Evolutionary conservation across 2,797 vertebrate species (phyloP), one percentile per base, ranked within the genome.

Genomic region (Octomys mimax): DNA sequence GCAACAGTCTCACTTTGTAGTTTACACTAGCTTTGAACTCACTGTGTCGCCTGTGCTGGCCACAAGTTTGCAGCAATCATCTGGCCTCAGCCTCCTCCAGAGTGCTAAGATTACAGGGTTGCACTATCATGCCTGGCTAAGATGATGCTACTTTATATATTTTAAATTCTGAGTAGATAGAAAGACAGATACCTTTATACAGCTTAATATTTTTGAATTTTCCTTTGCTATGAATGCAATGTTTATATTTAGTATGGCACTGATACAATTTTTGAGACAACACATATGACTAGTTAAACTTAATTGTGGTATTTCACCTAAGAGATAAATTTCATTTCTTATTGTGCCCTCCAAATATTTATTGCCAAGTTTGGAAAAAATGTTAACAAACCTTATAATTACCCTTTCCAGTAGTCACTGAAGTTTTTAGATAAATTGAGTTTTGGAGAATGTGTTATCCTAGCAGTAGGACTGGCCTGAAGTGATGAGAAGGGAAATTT

Each of bases 401-500:
- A 70, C 75, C 83, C 68, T 77, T 95, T 97, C n/a, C 54, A 78
- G 59, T 85, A 92, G 71, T 49, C 80, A 87, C 26, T 92, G 83
- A 91, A 54, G 61, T 94, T 96, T 91, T 94, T 59, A 88, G 57
- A 90, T 68, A 89, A 68, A 94, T 2, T 14, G 64, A 80, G 54
- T 96, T 97, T 97, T 92, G 91, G 71, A 96, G 52, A 91, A 96
- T 89, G n/a, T 73, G 70, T 95, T 96, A 22, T 92, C 28, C 57
- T 87, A 83, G 85, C n/a, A 68, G 33, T 94, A 92, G 59, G 33
- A 66, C 89, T 91, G 88, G 36, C 88, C 59, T 94, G 90, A 96
- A 96, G 92, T 87, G 83, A 95, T 94, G 83, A 95, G 90, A 95
- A 57, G n/a, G 39, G 52, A 95, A 96, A 94, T 95, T 94, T 96